Evolutionary conservation across 2,888 invertebrate species (phyloP), one percentile per base, ranked within the genome.

Genomic region (Philopedon plagiatum): DNA sequence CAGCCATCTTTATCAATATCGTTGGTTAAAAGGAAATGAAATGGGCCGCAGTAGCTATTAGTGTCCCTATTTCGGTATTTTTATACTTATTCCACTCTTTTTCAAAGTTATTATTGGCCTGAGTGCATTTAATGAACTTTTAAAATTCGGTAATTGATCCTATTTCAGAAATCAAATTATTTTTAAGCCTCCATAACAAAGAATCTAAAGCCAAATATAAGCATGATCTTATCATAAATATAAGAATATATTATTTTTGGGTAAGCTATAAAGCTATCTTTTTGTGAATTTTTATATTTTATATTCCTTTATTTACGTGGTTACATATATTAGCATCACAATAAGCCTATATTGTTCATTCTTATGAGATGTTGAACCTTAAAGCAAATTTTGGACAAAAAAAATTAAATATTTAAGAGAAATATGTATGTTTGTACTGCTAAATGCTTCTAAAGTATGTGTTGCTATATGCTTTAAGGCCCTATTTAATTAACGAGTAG

Each of bases 1-100:
- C 44, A 57, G 63, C 57, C 66, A 57, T 67, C 67, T 72, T 72
- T 72, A 72, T 67, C 72, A 72, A 72, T 72, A 72, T 67, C 65
- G 51, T 57, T 60, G 46, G 61, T 44, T 56, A 54, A 61, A 62
- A 60, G 71, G 71, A 71, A 71, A 66, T 56, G 56, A 66, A 71
- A 71, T 41, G 61, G 56, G 34, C 26, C 39, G 44, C 58, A 71
- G 66, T 62, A 66, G 71, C 66, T 66, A 66, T 71, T 71, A 71
- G 66, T 62, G 66, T 65, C 62, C 61, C 46, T 71, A 71, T 71
- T 71, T 66, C 39, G 60, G 49, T 65, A 66, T 71, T 71, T 71
- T 65, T 66, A 56, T 66, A 71, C 46, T 71, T 49, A 23, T 23
- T 54, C 49, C 18, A 64, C 18, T 49, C 34, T 57, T 51, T 49